Evolutionary conservation across 2,113 vertebrate genomes (phyloP), one percentile per base, ranked within the genome.

Genomic region (Phaethornis superciliosus): DNA sequence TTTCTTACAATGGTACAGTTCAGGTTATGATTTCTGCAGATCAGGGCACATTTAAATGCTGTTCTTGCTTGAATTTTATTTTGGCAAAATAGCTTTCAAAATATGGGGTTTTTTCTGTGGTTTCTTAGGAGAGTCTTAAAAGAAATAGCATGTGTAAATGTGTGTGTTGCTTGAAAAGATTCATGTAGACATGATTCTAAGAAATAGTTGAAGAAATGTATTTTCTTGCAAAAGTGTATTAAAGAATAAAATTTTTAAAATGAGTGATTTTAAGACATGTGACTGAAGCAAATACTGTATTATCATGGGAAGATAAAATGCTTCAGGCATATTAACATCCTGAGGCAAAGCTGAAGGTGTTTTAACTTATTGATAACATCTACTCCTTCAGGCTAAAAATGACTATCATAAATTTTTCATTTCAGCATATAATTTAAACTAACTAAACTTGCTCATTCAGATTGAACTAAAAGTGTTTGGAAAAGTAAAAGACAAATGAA

Each of bases 301-400:
- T 95, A 85, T 75, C 75, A 85, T 76, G 93, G 97, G 90, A 89
- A 81, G 86, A 79, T 15, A 94, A 78, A 96, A 80, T 85, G 96
- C 97, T 97, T 95, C 93, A 92, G 97, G 97, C 96, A 58, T 91
- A 65, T 96, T 96, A 97, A 97, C 83, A 89, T 97, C 96, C 96
- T 4, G 82, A 97, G 96, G 97, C 97, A 97, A 97, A 94, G 86
- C 97, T 97, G 82, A 97, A 92, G 96, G 96, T 97, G 85, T 94
- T 96, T 96, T 97, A 94, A 97, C 91, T 97, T 97, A 97, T 94
- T 97, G 97, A 96, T 97, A 96, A 62, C 71, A 81, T 92, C 85
- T 90, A 23, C 65, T 94, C 95, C 94, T 85, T 77, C 27, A 81
- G 84, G 94, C 80, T 93, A 80, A 64, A 84, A 93, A 74, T 84